Conservation (phyloP, 2,113 vertebrate species). For the Phalacrocorax carbo region DNA sequence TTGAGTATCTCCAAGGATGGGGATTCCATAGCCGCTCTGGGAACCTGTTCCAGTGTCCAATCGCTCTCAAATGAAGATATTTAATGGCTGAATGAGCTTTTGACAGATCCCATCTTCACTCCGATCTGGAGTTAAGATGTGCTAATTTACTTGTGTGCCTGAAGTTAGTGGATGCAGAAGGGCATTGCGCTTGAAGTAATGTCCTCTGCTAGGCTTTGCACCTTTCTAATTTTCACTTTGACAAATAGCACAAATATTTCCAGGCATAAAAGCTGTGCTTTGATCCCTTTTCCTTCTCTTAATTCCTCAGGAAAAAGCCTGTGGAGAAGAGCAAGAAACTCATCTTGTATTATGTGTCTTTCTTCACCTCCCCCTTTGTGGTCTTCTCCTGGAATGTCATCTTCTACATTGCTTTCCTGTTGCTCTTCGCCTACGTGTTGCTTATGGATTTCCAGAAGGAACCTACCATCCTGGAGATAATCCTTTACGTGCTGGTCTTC, state of each 20-base stretch:
- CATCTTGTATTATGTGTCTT: conserved; percentile 73
- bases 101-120: neutral
- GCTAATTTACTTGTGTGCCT: neutral
- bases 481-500: conserved; percentile 89
- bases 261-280: neutral
- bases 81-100: neutral
- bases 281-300: neutral
- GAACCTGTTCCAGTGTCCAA: neutral
- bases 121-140: neutral
- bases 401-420: conserved; percentile 92
- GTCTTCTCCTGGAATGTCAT: conserved; percentile 96
- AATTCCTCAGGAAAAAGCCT: conserved; percentile 74
- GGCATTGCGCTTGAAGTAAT: neutral
- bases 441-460: conserved; percentile 89
- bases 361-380: conserved; percentile 88
- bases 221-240: neutral
- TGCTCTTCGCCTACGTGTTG: conserved; percentile 90
- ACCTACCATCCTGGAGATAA: conserved; percentile 82
- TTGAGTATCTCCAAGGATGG: neutral
- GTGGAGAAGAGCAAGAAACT: conserved; percentile 71
- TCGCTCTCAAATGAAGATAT: neutral
- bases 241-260: neutral
- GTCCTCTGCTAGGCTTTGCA: neutral
- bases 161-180: neutral
- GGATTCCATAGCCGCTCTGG: neutral